phyloP scores from a whole-genome alignment of 2,797 vertebrate genomes.

The Diglossa cyanea region DNA sequence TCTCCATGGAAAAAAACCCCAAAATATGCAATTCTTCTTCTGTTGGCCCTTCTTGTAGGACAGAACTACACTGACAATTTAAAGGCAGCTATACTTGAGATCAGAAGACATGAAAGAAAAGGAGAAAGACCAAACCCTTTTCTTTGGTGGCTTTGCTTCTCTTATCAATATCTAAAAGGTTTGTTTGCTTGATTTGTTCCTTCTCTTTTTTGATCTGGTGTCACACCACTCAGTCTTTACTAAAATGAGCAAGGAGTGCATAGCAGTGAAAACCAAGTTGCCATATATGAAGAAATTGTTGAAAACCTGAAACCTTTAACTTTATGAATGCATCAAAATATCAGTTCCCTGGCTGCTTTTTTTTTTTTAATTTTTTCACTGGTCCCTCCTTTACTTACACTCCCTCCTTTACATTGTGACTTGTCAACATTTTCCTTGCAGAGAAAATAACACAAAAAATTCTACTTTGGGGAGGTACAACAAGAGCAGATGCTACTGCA shows the following conservation, averaged over 20 bases:
- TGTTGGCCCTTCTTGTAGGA: background rate
- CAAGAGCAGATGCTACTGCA: background rate
- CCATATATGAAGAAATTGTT: background rate
- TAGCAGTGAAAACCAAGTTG: background rate
- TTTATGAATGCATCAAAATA: background rate
- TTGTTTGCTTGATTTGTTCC: background rate
- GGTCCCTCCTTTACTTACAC: background rate
- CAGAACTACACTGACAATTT: background rate
- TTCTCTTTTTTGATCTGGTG: rapidly evolving
- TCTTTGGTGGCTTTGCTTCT: background rate
- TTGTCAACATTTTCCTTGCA: background rate
- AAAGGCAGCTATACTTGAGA: background rate
- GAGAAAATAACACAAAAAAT: background rate
- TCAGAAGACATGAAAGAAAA: background rate
- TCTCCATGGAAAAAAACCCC: background rate
- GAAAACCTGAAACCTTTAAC: background rate
- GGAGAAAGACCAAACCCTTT: background rate
- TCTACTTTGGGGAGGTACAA: background rate
- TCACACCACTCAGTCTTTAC: background rate
- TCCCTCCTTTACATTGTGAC: too few species aligned
- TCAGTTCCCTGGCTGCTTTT: rapidly evolving
- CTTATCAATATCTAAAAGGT: background rate
- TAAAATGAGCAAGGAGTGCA: background rate
- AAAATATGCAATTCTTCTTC: background rate
- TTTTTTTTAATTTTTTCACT: background rate